Evolutionary conservation across 2,113 vertebrate genomes (phyloP), one percentile per base, ranked within the genome.

Genomic region (Gulo gulo): DNA sequence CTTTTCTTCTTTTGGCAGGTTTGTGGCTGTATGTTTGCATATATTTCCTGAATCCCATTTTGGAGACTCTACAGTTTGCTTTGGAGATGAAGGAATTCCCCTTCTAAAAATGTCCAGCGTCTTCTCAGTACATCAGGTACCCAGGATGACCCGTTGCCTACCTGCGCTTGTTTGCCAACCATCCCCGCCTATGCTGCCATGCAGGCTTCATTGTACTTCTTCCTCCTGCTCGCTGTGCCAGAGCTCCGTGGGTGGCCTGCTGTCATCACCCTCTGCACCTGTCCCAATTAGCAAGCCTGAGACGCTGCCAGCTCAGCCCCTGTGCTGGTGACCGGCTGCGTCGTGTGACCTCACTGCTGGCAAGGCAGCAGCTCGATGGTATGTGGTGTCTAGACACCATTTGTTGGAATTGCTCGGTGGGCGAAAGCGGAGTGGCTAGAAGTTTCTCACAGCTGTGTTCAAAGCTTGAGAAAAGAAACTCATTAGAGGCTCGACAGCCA

Each of bases 351-450:
- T 98, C 95, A 78, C 34, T 71, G 92, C 90, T 95, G 88, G 87
- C 90, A 65, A 59, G 63, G 36, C 91, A 34, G 82, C 2, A 0
- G 47, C 73, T 55, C 3, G 0, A 2, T 47, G 95, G 90, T 92
- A 57, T 92, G 97, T 59, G 50, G 61, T 88, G 96, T 97, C 97
- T 97, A 97, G 98, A 98, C 96, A 87, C 74, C 63, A 80, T 96
- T 97, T 97, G 90, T 52, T 73, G 74, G 50, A 74, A 61, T n/a
- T n/a, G 42, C 57, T 34, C 0, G 7, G 94, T 81, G 90, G 88
- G 94, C 0, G 2, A 23, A 78, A 71, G 92, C 86, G 26, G 20
- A 26, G 69, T n/a, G 10, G 42, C 21, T 57, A 24, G 36, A 92
- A 45, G 18, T 42, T 88, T 97, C 96, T 87, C 94, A 91, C 94